These are phyloP conservation scores for Zosterops borbonicus DNA, from an alignment of 2,113 vertebrate genomes.

Conservation along the genomic window DNA sequence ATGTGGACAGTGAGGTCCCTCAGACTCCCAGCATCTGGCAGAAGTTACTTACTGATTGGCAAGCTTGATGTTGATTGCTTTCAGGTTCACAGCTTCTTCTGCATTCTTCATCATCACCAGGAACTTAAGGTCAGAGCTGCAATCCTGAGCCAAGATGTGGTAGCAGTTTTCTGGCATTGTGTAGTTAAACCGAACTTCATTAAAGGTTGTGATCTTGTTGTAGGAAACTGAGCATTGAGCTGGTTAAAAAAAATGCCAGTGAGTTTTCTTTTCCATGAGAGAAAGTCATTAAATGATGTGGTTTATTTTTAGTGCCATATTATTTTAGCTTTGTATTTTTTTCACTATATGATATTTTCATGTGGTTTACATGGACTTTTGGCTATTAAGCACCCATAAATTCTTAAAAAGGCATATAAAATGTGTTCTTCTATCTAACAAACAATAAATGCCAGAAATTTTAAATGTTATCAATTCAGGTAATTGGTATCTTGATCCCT, in stretches of 20 bases:
- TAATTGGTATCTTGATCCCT: not conserved
- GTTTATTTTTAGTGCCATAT: not conserved
- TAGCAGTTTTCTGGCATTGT: constrained; percentile 75
- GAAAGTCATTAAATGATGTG: not conserved
- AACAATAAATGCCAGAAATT: not conserved
- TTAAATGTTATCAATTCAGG: not conserved
- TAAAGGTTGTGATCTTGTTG: constrained; percentile 77
- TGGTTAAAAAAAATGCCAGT: constrained; percentile 6
- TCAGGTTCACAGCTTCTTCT: constrained; percentile 25
- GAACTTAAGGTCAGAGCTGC: constrained; percentile 78
- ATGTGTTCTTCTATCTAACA: not conserved
- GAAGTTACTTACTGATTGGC: constrained; percentile 74
- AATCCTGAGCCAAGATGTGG: constrained; percentile 81
- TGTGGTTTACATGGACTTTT: not conserved
- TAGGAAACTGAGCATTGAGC: constrained; percentile 50
- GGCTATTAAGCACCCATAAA: not conserved
- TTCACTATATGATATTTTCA: not conserved
- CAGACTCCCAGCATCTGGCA: not conserved
- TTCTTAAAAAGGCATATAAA: not conserved
- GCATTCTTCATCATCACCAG: constrained; percentile 77
- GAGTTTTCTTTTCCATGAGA: not conserved
- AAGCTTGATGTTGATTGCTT: constrained; percentile 73
- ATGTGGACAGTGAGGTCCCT: not conserved
- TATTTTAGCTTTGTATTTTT: not conserved
- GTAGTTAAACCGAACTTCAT: constrained; percentile 60